Percentiles rank a stretch among this genome's conserved stretches.
Conservation (phyloP, 2,888 invertebrate genomes). For the Cryptocephalus primarius region DNA sequence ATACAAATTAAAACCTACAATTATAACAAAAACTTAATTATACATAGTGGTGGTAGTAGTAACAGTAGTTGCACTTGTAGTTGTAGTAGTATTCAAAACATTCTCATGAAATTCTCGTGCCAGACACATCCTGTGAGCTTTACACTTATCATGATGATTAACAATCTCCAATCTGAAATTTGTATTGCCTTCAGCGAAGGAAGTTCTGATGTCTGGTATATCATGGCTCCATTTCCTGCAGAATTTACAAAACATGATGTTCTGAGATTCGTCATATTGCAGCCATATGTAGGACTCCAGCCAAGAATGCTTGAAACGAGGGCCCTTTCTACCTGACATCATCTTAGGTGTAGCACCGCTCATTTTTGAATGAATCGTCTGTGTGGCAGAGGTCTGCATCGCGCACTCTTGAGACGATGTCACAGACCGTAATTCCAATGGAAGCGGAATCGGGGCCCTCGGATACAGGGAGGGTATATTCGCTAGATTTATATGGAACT, state of each 20-base stretch:
- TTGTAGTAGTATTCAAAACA: neutral
- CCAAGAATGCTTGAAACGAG: conserved; percentile 60
- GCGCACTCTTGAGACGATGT: conserved; percentile 33
- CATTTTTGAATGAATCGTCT: neutral
- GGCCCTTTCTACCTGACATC: conserved; percentile 39
- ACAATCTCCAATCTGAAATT: conserved; percentile 69
- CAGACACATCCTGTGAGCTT: conserved; percentile 60
- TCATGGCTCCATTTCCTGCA: conserved; percentile 64
- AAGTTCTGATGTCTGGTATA: conserved; percentile 61
- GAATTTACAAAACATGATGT: conserved; percentile 63
- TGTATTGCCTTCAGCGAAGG: conserved; percentile 66
- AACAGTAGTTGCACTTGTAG: neutral
- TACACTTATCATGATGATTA: conserved; percentile 69
- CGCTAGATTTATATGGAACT: conserved; percentile 8
- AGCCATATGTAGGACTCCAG: conserved; percentile 61
- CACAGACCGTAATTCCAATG: conserved; percentile 19
- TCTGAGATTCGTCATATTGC: conserved; percentile 54
- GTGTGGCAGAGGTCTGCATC: conserved; percentile 23
- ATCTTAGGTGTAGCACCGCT: neutral
- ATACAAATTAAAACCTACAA: no score
- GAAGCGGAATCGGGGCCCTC: conserved; percentile 20
- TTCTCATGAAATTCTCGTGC: conserved; percentile 37
- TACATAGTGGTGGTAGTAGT: no score
- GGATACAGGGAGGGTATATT: conserved; percentile 16
- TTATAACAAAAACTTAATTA: no score